These are phyloP conservation scores for Drosophila insularis DNA, from an alignment of 1,140 invertebrate species.

Conservation along the genomic window DNA sequence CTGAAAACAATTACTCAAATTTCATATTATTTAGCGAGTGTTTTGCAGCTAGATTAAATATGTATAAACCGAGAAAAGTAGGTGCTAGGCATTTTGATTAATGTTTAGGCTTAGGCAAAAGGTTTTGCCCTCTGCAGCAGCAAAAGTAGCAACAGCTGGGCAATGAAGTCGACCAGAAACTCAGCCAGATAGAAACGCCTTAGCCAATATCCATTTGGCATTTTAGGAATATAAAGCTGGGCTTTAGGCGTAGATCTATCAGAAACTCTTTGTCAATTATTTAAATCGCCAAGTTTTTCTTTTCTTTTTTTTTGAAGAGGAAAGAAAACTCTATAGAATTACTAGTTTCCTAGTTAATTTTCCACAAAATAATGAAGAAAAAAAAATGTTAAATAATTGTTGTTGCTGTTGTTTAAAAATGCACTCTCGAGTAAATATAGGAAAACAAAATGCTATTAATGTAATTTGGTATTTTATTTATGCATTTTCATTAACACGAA, in stretches of 20 bases:
- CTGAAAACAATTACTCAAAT: slow-evolving; percentile 78
- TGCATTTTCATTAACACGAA: slow-evolving; percentile 20
- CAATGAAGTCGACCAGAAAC: slow-evolving; percentile 6
- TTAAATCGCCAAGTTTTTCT: too few species aligned
- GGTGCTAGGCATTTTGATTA: slow-evolving; percentile 61
- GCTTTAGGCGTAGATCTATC: too few species aligned
- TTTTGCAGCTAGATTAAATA: slow-evolving; percentile 74
- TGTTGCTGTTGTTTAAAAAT: too few species aligned
- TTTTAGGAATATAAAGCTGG: neutral
- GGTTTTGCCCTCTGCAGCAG: slow-evolving; percentile 28
- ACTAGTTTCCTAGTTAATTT: too few species aligned
- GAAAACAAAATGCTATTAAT: slow-evolving; percentile 23
- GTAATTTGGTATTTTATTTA: slow-evolving; percentile 31
- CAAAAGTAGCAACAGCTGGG: slow-evolving; percentile 16
- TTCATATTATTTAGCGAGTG: slow-evolving; percentile 63
- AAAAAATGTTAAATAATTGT: too few species aligned
- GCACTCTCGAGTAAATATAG: neutral
- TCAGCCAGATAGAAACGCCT: slow-evolving; percentile 27
- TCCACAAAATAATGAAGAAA: too few species aligned
- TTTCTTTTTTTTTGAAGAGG: too few species aligned
- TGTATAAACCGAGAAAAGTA: slow-evolving; percentile 49
- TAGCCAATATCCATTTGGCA: slow-evolving; percentile 26
- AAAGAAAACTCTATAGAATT: too few species aligned
- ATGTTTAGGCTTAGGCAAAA: slow-evolving; percentile 45
- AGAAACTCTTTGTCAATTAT: too few species aligned